These are phyloP conservation scores for Chymomyza costata DNA, from an alignment of 1,140 invertebrate species.

Conservation along the genomic window DNA sequence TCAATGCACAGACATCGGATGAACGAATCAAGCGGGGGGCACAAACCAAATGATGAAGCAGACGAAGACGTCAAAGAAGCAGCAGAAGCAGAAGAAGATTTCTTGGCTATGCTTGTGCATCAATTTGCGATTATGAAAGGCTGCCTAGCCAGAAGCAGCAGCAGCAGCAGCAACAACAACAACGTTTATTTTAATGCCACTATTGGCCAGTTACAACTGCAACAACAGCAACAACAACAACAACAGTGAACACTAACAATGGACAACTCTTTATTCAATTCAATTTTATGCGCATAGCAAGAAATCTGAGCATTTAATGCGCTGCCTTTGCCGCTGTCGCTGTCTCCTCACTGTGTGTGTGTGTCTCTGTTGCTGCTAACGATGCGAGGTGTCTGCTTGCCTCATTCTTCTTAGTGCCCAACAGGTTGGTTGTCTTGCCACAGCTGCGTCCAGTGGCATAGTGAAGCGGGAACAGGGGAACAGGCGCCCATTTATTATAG, in stretches of 20 bases:
- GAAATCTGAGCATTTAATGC: conserved; percentile 69
- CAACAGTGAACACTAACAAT: conserved; percentile 53
- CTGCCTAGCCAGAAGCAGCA: conserved; percentile 58
- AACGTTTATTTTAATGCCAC: conserved; percentile 32
- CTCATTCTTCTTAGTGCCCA: too few species aligned
- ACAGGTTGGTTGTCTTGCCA: too few species aligned
- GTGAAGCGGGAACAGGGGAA: too few species aligned
- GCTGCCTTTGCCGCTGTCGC: conserved; percentile 30
- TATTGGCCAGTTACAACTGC: conserved; percentile 9
- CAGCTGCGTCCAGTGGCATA: too few species aligned
- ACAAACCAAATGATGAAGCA: conserved; percentile 6
- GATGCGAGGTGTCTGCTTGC: too few species aligned
- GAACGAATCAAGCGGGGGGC: background rate
- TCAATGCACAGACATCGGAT: conserved; percentile 46
- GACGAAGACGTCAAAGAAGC: conserved; percentile 42
- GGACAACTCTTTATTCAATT: conserved; percentile 67
- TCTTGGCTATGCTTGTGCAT: conserved; percentile 59
- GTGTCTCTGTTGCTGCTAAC: conserved; percentile 14
- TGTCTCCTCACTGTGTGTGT: conserved; percentile 14
- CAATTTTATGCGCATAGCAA: conserved; percentile 50
- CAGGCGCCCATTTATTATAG: too few species aligned
- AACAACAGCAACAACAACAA: too few species aligned
- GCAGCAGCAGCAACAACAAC: conserved; percentile 25
- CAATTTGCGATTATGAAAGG: conserved; percentile 71
- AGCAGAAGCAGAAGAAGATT: too few species aligned